These are phyloP conservation scores for Spodoptera littoralis DNA, from an alignment of 2,888 invertebrate genomes.

Conservation along the genomic window DNA sequence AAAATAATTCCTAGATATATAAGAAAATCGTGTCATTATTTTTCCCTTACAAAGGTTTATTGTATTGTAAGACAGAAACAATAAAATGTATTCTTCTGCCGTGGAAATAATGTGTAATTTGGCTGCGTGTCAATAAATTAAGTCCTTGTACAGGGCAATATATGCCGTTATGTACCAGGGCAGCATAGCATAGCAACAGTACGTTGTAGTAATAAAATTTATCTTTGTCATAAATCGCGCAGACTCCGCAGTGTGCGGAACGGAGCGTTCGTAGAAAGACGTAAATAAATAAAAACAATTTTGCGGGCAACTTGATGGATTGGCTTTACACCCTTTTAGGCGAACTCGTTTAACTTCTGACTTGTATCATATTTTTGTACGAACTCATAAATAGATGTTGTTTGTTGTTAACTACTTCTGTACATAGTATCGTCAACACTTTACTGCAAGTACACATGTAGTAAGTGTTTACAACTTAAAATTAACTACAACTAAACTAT, in stretches of 20 bases:
- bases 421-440: too few relatives aligned
- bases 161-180: slow-evolving; percentile 27
- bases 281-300: slow-evolving; percentile 38
- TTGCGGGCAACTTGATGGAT: slow-evolving; percentile 32
- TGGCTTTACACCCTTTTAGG: slow-evolving; percentile 12
- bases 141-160: slow-evolving; percentile 20
- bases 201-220: slow-evolving; percentile 52
- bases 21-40: too few relatives aligned
- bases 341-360: slow-evolving; percentile 29
- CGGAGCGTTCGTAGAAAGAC: slow-evolving; percentile 24
- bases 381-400: neutral
- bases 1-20: too few relatives aligned
- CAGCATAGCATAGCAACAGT: slow-evolving; percentile 35
- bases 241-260: slow-evolving; percentile 27
- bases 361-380: neutral
- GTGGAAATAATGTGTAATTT: slow-evolving; percentile 1
- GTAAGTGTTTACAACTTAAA: too few relatives aligned
- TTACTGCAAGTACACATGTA: too few relatives aligned
- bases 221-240: slow-evolving; percentile 54
- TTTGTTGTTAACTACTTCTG: neutral
- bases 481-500: too few relatives aligned
- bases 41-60: too few relatives aligned
- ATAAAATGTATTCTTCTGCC: too few relatives aligned
- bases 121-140: slow-evolving; percentile 28
- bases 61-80: too few relatives aligned